These are phyloP conservation scores for Furcifer pardalis DNA, from an alignment of 2,797 vertebrate species.

Conservation along the genomic window DNA sequence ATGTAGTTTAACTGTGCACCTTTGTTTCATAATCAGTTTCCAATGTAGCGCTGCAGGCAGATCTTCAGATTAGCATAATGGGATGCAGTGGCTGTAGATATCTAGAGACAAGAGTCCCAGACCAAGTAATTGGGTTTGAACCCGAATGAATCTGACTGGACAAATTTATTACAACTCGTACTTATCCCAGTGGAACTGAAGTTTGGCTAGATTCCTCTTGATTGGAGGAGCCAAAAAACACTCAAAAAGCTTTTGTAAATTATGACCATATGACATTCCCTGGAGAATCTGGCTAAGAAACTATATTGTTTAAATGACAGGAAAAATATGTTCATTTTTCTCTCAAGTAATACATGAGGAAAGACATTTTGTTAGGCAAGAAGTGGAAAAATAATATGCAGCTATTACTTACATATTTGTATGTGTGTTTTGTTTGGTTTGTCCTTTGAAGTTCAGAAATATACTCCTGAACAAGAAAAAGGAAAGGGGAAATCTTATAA, in stretches of 20 bases:
- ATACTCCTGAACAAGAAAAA: slow-evolving; percentile 29
- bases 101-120: not conserved
- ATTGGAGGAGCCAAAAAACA: not conserved
- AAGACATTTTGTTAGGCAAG: slow-evolving; percentile 40
- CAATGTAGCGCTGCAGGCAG: not conserved
- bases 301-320: slow-evolving; percentile 1
- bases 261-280: slow-evolving; percentile 44
- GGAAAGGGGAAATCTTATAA: slow-evolving; percentile 15
- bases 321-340: not conserved
- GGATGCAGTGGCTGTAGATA: not conserved
- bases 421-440: not conserved
- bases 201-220: not conserved
- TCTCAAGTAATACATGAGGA: slow-evolving; percentile 14
- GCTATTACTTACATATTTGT: slow-evolving; percentile 43
- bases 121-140: not conserved
- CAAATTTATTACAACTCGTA: not conserved
- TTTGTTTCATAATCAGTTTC: not conserved
- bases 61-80: slow-evolving; percentile 6
- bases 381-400: slow-evolving; percentile 32
- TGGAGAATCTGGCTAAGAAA: slow-evolving; percentile 38
- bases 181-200: slow-evolving; percentile 4
- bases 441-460: slow-evolving; percentile 23
- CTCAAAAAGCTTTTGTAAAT: slow-evolving; percentile 36
- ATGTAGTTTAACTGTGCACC: not conserved
- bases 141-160: not conserved